A percentile compares a stretch with the other conserved stretches of the same genome.
Conservation (phyloP, 2,888 invertebrate species). For the Spodoptera picta region DNA sequence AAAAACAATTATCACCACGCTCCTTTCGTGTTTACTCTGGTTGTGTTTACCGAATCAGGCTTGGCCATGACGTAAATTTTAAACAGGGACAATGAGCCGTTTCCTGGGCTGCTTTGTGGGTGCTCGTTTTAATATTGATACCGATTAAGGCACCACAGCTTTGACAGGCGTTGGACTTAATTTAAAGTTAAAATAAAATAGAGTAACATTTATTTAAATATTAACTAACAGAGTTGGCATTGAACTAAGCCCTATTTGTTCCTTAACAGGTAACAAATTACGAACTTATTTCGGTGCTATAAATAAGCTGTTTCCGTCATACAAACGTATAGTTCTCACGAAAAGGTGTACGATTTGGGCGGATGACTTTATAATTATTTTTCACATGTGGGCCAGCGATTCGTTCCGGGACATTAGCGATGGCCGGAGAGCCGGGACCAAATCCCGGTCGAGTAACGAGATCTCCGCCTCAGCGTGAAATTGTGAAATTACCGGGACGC, state of each 20-base stretch:
- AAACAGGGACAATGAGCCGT: conserved; percentile 57
- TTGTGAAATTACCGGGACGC: conserved; percentile 82
- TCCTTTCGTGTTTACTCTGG: conserved; percentile 55
- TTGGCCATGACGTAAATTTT: conserved; percentile 61
- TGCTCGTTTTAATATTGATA: conserved; percentile 53
- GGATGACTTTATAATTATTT: conserved; percentile 84
- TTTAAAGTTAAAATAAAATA: conserved; percentile 17
- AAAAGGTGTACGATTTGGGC: conserved; percentile 67
- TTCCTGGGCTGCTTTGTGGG: conserved; percentile 54
- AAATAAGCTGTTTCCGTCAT: conserved; percentile 74
- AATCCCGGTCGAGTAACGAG: conserved; percentile 82
- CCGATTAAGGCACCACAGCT: conserved; percentile 30
- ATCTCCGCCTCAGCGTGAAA: conserved; percentile 85
- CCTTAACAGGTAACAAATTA: conserved; percentile 25
- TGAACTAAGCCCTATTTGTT: conserved; percentile 8
- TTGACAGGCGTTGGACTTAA: conserved; percentile 10
- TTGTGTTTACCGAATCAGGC: conserved; percentile 44
- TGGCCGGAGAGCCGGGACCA: conserved; percentile 73
- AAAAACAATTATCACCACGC: conserved; percentile 70
- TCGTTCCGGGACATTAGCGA: conserved; percentile 83
- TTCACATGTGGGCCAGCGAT: conserved; percentile 80
- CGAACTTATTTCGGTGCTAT: conserved; percentile 49
- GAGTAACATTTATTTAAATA: conserved; percentile 15
- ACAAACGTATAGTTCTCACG: conserved; percentile 73
- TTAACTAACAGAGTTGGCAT: conserved; percentile 1